Conservation (phyloP, 2,797 vertebrate species). For the Pseudochirops cupreus region DNA sequence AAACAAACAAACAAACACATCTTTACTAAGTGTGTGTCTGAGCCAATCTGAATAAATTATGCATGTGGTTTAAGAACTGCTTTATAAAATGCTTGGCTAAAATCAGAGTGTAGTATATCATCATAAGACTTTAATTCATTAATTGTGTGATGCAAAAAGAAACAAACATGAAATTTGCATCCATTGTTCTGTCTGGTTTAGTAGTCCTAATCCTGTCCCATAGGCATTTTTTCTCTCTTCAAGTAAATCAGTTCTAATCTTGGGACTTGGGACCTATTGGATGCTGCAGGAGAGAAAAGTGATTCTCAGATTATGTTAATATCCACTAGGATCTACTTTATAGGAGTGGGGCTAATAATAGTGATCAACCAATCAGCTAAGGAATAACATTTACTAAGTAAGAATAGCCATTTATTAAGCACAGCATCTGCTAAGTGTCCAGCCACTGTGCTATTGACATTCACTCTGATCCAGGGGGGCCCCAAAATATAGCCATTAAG, state of each 20-base stretch:
- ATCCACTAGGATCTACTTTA: neutral
- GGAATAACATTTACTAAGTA: neutral
- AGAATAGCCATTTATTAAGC: neutral
- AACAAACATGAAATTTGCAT: neutral
- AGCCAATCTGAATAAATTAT: neutral
- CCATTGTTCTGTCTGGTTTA: neutral
- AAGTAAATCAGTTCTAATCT: neutral
- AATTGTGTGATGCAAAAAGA: neutral
- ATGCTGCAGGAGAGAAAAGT: neutral
- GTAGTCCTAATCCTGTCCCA: neutral
- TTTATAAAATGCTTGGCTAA: neutral
- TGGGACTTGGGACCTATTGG: neutral
- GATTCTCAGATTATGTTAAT: neutral
- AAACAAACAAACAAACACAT: neutral
- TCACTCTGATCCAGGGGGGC: too few species aligned
- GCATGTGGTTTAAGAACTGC: neutral
- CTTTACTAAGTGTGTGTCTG: neutral
- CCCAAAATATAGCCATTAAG: too few species aligned
- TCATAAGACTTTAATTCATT: neutral
- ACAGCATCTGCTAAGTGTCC: neutral
- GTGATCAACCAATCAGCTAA: neutral
- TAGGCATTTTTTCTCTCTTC: neutral
- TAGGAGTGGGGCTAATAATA: neutral
- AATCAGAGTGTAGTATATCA: neutral
- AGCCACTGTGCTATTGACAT: too few species aligned